Conservation (phyloP, 1,140 invertebrate species). For the Hydropsyche tenuis region DNA sequence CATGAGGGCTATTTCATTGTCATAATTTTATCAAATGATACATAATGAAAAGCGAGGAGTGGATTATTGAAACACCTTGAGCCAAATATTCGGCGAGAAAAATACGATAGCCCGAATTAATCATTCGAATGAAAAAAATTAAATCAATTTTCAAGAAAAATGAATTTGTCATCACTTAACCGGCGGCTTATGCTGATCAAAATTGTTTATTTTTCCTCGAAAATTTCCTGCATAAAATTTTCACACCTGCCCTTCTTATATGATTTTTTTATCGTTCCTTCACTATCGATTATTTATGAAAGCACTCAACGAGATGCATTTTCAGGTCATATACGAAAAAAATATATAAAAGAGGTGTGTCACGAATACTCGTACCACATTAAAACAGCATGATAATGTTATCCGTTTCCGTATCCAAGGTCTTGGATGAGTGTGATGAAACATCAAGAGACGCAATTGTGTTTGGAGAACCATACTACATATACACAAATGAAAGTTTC, state of each 20-base stretch:
- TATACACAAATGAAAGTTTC: neutral
- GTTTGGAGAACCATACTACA: neutral
- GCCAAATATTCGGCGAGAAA: neutral
- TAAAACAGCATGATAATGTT: constrained; percentile 6
- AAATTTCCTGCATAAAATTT: too few relatives aligned
- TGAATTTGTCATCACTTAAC: too few relatives aligned
- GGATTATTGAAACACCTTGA: constrained; percentile 5
- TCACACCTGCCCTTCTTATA: too few relatives aligned
- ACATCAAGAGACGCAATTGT: neutral
- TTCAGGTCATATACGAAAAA: too few relatives aligned
- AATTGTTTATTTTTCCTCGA: too few relatives aligned
- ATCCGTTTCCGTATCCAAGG: constrained; percentile 9
- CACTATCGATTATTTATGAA: too few relatives aligned
- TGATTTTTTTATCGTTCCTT: too few relatives aligned
- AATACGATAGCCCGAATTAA: too few relatives aligned
- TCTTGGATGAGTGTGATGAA: constrained; percentile 13
- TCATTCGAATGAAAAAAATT: too few relatives aligned
- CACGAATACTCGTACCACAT: neutral
- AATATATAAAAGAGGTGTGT: neutral
- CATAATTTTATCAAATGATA: constrained; percentile 17
- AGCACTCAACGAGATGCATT: too few relatives aligned
- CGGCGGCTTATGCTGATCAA: too few relatives aligned
- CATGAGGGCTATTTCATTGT: constrained; percentile 16
- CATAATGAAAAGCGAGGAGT: neutral
- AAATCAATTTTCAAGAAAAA: too few relatives aligned